Base-by-base conservation (phyloP, 2,888 invertebrate species). In the Caenorhabditis sulstoni region DNA sequence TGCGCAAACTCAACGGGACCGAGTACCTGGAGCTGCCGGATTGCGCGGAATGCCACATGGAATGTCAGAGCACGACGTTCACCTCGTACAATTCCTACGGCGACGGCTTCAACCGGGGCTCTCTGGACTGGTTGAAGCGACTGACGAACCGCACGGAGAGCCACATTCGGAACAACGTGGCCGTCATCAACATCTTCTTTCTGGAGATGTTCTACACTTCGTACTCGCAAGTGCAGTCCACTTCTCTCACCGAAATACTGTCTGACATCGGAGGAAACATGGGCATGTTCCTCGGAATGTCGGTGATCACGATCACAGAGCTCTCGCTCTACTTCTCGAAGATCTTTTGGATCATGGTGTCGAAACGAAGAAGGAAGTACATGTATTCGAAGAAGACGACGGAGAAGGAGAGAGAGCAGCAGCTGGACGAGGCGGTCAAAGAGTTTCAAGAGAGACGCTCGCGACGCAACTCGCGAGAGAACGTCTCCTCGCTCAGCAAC, bases 241-340 rank as follows among this genome's bases (percentile, higher is more conserved):
- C 81, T 4, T 73, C 83, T 12, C 55, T 87, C 49, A 86, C 82
- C 7, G 84, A 86, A 58, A 84, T 85, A 22, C 55, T 84, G 49
- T 83, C 83, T 73, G 87, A 88, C 79, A 88, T 90, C 58, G 90
- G 90, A 37, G 90, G 90, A 7, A 90, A 88, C 61, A 88, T 90
- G 88, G 90, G 90, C 7, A 77, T 90, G 75, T 90, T 88, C 73
- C 74, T 90, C 73, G 90, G 90, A 18, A 90, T 90, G 87, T 85
- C 85, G 14, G 74, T 90, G 7, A 79, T 90, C 37, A 88, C 89
- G 1, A 74, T 88, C 23, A 81, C 83, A 14, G 90, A 90, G 66
- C 53, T 88, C 1, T 41, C 83, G 44, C 82, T 89, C 18, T 89
- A 82, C 77, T 67, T 88, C 23, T 79, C 79, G 20, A 89, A 89